Evolutionary conservation across 2,113 vertebrate species (phyloP).

Genomic region (Cinclus mexicanus): DNA sequence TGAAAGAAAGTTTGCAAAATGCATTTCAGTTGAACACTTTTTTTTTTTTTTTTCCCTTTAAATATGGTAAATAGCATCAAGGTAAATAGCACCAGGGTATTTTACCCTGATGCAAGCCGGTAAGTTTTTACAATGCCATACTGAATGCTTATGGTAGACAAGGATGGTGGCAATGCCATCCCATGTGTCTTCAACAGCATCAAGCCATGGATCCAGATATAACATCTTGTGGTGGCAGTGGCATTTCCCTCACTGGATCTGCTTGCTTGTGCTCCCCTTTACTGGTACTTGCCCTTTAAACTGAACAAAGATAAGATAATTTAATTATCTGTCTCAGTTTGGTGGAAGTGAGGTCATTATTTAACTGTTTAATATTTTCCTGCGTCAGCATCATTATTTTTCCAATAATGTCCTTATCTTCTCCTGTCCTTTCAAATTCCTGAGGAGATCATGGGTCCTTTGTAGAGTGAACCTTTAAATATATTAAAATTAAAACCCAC

Average conservation of each 20-base stretch:
- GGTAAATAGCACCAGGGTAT: too few species aligned
- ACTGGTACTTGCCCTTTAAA: neutral
- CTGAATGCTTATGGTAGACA: neutral
- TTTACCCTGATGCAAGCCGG: neutral
- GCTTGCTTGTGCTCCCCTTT: neutral
- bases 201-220: neutral
- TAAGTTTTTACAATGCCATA: neutral
- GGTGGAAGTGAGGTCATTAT: neutral
- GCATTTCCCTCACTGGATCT: neutral
- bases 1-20: neutral
- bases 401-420: neutral
- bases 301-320: neutral
- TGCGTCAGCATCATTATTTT: neutral
- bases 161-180: neutral
- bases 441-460: neutral
- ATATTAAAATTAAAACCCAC: neutral
- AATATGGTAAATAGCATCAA: neutral
- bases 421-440: neutral
- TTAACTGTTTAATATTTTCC: neutral
- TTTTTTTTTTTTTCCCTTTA: neutral
- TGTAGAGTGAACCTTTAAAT: neutral
- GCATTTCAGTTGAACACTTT: neutral
- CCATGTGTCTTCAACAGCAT: neutral
- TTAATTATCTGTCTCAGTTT: neutral
- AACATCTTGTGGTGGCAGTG: neutral